These are phyloP conservation scores for Linyphia triangularis DNA, from an alignment of 2,888 invertebrate species.

Conservation along the genomic window DNA sequence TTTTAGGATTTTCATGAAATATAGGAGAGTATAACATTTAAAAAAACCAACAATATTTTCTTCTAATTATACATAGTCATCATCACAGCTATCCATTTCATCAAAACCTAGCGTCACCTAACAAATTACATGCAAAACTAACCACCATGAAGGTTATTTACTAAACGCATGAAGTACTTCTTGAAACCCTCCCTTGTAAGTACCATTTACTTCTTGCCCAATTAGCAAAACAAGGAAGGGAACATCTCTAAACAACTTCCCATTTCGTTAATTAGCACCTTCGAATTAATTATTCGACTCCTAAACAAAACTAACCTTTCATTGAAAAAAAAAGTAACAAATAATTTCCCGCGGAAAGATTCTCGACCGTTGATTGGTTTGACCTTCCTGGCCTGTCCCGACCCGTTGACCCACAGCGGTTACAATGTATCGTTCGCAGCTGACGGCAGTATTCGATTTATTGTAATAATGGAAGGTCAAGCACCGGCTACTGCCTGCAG, in stretches of 20 bases:
- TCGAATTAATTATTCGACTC: not conserved
- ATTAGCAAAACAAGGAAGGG: not conserved
- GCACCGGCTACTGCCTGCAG: slow-evolving; percentile 8
- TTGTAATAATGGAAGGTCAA: slow-evolving; percentile 38
- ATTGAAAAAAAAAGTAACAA: not conserved
- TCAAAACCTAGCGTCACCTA: not conserved
- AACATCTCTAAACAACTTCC: not conserved
- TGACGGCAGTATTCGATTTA: not conserved
- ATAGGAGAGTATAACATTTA: too few relatives aligned
- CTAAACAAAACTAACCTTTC: not conserved
- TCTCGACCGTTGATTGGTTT: slow-evolving; percentile 26
- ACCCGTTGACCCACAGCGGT: slow-evolving; percentile 35
- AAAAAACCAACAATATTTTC: too few relatives aligned
- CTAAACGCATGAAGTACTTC: not conserved
- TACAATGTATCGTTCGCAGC: slow-evolving; percentile 42
- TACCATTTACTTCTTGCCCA: too few relatives aligned
- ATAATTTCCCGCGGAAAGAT: not conserved
- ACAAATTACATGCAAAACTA: not conserved
- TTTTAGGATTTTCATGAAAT: too few relatives aligned
- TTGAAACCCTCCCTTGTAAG: not conserved
- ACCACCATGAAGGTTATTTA: not conserved
- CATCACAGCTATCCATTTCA: not conserved
- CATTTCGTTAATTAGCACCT: not conserved
- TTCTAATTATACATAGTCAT: too few relatives aligned
- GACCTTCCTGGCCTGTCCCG: slow-evolving; percentile 44